A percentile compares a stretch with the other conserved stretches of the same genome.
These are phyloP conservation scores for Tetheella fluctuosa DNA, from an alignment of 2,888 invertebrate genomes.

Conservation along the genomic window DNA sequence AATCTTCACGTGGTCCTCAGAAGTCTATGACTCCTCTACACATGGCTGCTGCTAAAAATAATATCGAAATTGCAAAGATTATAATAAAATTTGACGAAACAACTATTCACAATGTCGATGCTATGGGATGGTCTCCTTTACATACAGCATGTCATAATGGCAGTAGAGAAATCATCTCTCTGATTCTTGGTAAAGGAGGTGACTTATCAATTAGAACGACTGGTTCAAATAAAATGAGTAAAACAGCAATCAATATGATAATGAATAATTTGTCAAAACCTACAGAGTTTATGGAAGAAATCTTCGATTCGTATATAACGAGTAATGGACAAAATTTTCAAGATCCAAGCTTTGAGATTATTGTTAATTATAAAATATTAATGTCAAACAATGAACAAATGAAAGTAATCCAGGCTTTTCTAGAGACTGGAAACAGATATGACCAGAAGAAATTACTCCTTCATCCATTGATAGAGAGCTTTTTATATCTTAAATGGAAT, in stretches of 20 bases:
- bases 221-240: constrained; percentile 65
- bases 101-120: constrained; percentile 72
- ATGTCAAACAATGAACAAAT: constrained; percentile 77
- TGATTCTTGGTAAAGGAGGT: constrained; percentile 73
- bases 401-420: constrained; percentile 81
- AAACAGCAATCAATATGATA: constrained; percentile 81
- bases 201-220: constrained; percentile 71
- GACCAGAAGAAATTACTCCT: constrained; percentile 76
- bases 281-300: constrained; percentile 77
- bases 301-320: constrained; percentile 79
- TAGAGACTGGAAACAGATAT: constrained; percentile 80
- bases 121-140: constrained; percentile 61
- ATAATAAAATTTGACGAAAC: constrained; percentile 69
- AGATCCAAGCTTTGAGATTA: constrained; percentile 70
- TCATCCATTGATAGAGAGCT: constrained; percentile 84
- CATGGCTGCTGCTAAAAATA: constrained; percentile 72
- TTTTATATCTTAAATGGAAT: constrained; percentile 83
- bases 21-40: constrained; percentile 64
- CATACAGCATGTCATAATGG: constrained; percentile 82
- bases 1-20: constrained; percentile 21
- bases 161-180: constrained; percentile 81
- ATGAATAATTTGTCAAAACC: constrained; percentile 79
- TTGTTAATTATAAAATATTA: constrained; percentile 78
- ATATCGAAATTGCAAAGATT: constrained; percentile 61
- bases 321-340: constrained; percentile 68